Evolutionary conservation across 2,888 invertebrate genomes (phyloP), one percentile per base, ranked within the genome.

Genomic region (Entomobrya multifasciata): DNA sequence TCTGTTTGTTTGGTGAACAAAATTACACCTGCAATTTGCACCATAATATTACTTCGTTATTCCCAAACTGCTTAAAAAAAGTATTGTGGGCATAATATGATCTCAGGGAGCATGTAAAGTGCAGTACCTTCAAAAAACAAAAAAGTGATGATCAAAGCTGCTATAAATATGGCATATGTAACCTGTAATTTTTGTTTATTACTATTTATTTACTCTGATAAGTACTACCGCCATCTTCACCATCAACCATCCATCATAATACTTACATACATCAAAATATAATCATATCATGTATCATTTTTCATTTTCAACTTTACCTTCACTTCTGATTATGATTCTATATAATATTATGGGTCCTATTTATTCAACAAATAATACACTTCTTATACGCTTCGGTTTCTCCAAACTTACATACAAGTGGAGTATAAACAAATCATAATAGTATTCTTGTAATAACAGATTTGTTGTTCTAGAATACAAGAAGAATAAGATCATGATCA

Each of bases 301-400:
- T n/a, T n/a, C n/a, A 49, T 77, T 57, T 74, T 77, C 52, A 52
- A 8, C 52, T 74, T 36, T 62, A 62, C 62, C 62, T 62, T 62
- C 62, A 62, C 25, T 60, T 60, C 60, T 60, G 60, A 60, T 60
- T 60, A 60, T 62, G 30, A 22, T 5, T 57, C 57, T 57, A 22
- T 22, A 22, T 6, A 22, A 57, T 57, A 57, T 3, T 30, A 57
- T 62, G 27, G 62, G 36, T 62, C 17, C 30, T 62, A 30, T 62
- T 62, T 62, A 62, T n/a, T 30, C 62, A 25, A 62, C 27, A 62
- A 30, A 62, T 62, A 36, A 13, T 30, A 62, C 30, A n/a, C n/a
- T 36, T 11, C 30, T 62, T 62, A 30, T 11, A 30, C n/a, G n/a
- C 13, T 62, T 15, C n/a, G 36, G 20, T 62, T 57, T 11, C 13